Evolutionary conservation across 2,113 vertebrate genomes (phyloP), one percentile per base, ranked within the genome.

Genomic region (Coryphaenoides rupestris): DNA sequence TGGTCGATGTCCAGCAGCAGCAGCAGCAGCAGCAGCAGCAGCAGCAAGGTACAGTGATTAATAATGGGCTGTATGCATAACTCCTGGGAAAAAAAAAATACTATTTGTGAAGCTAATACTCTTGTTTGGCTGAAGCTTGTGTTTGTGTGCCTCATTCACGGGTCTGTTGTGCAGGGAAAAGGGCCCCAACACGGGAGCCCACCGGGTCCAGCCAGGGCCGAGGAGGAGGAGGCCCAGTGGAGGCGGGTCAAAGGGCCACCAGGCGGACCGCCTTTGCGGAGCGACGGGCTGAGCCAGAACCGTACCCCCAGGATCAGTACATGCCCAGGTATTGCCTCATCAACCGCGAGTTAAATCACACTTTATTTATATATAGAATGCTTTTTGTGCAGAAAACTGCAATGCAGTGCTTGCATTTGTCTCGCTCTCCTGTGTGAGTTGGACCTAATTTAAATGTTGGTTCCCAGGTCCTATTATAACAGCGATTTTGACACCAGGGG

Each of bases 281-380:
- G 46, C 77, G 76, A 1, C 71, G 60, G 57, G 62, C 79, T 24
- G 86, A 71, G 62, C 84, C 89, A 55, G 80, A 76, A 0, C 82
- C 89, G 63, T 63, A 65, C 49, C 81, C 86, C 50, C 77, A 17
- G 12, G 90, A 92, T 55, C 85, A 84, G 5, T 72, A 84, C 1
- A 21, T 69, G 26, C 80, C 90, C n/a, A 92, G 65, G 95, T 95
- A 80, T 0, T 40, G 2, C n/a, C n/a, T n/a, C n/a, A n/a, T n/a
- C n/a, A n/a, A n/a, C n/a, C n/a, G n/a, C n/a, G n/a, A n/a, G n/a
- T n/a, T n/a, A n/a, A n/a, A n/a, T n/a, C n/a, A n/a, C n/a, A n/a
- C n/a, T n/a, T n/a, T n/a, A n/a, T n/a, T n/a, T n/a, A n/a, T n/a
- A n/a, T n/a, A n/a, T n/a, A n/a, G n/a, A n/a, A n/a, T n/a, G n/a